Evolutionary conservation across 2,888 invertebrate species (phyloP).

Genomic region (Hyalella azteca): DNA sequence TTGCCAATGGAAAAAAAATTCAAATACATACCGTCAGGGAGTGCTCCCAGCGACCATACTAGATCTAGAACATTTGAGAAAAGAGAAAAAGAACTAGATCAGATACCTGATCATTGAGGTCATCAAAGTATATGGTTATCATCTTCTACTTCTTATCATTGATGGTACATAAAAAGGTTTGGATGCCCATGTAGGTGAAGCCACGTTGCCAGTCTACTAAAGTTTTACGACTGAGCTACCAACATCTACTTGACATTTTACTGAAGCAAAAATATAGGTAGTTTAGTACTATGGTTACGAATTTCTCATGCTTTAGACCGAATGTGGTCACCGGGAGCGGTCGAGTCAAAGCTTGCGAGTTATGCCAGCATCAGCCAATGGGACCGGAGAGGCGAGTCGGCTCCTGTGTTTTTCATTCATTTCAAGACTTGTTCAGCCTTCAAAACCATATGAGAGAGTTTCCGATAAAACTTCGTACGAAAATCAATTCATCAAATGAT

Average conservation of each 20-base stretch:
- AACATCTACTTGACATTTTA: slow-evolving; percentile 32
- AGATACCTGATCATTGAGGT: slow-evolving; percentile 55
- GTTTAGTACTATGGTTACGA: slow-evolving; percentile 5
- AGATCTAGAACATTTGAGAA: slow-evolving; percentile 79
- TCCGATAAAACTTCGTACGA: background rate
- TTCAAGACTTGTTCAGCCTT: background rate
- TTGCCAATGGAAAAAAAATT: slow-evolving; percentile 35
- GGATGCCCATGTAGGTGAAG: slow-evolving; percentile 46
- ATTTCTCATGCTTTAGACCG: slow-evolving; percentile 56
- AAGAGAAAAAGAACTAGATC: slow-evolving; percentile 60
- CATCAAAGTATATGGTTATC: slow-evolving; percentile 43
- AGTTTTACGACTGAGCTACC: slow-evolving; percentile 21
- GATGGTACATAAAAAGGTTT: slow-evolving; percentile 56
- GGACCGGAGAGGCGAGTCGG: background rate
- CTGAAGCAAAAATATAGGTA: slow-evolving; percentile 24
- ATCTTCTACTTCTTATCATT: slow-evolving; percentile 25
- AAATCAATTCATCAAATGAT: slow-evolving; percentile 1
- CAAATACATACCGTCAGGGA: slow-evolving; percentile 88
- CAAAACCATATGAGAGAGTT: slow-evolving; percentile 20
- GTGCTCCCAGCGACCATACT: slow-evolving; percentile 98
- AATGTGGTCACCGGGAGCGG: slow-evolving; percentile 59
- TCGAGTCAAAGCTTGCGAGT: slow-evolving; percentile 51
- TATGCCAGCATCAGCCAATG: slow-evolving; percentile 57
- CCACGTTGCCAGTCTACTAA: slow-evolving; percentile 7
- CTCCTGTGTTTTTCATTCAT: background rate